phyloP scores from a whole-genome alignment of 2,888 invertebrate genomes.

The Nomada lathburiana region DNA sequence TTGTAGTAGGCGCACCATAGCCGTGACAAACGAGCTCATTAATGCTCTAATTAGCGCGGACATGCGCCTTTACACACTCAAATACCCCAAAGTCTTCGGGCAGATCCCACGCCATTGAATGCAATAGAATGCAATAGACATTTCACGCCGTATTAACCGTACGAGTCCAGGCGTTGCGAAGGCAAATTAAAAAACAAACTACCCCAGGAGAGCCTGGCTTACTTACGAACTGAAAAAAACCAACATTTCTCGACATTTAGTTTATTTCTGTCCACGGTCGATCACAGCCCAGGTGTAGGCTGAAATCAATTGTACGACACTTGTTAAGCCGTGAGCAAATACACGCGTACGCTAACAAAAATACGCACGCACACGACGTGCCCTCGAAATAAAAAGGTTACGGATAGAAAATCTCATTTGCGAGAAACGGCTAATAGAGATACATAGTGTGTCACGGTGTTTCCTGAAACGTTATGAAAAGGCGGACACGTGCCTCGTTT shows the following conservation, averaged over 20 bases:
- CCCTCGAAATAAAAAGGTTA: no score
- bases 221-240: no score
- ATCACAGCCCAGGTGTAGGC: background rate
- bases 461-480: background rate
- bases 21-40: conserved; percentile 65
- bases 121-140: background rate
- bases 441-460: conserved; percentile 1
- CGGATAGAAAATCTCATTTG: conserved; percentile 40
- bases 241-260: no score
- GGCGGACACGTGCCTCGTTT: conserved; percentile 15
- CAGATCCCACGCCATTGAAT: conserved; percentile 41
- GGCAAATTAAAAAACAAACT: no score
- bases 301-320: conserved; percentile 19
- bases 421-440: conserved; percentile 33
- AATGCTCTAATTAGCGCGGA: conserved; percentile 67
- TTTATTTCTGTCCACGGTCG: no score
- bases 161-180: background rate
- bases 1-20: conserved; percentile 40
- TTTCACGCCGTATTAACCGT: background rate
- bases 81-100: conserved; percentile 49
- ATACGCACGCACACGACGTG: background rate
- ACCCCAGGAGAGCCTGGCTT: no score
- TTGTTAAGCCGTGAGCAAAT: background rate
- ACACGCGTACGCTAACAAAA: background rate
- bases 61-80: conserved; percentile 49